Base-by-base conservation (phyloP, 1,140 invertebrate genomes). In the Anagrus nilaparvatae region DNA sequence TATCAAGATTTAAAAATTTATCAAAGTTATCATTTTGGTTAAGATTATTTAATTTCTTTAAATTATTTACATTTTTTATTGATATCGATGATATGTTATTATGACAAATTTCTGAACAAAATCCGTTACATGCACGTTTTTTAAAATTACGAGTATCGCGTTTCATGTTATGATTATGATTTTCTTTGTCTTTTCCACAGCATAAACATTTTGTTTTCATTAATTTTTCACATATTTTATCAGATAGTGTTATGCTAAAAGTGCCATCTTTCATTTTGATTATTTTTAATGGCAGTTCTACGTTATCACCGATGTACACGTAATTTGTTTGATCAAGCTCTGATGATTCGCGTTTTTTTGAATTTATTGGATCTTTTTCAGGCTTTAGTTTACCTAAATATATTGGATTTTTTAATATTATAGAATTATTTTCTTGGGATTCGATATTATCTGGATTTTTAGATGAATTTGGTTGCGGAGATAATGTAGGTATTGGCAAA, bases 301-400 rank as follows among this genome's bases (percentile, higher is more conserved):
- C 55, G 2, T 53, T 54, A 43, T 65, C 60, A 8, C 52, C 60
- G 7, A 64, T 28, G 24, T 63, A 67, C 29, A 56, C 56, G 2
- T 65, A 27, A 5, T 60, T 48, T 0, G 54, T 50, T 8, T 54
- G 43, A 10, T 34, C 27, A 5, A 54, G 43, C 25, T 47, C 40
- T 3, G 43, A 31, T 0, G 54, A n/a, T 12, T 57, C 29, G 9
- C 53, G 37, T 2, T 23, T 28, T 43, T 44, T 13, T n/a, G 33
- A 36, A 20, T 38, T 44, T 48, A 4, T 13, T 21, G 14, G 40
- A 43, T 19, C 37, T 28, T 34, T 5, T 8, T 37, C 2, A 1
- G 39, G 40, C 3, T 52, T 4, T 10, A 59, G 18, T 50, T 47
- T 54, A 2, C 55, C 57, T 8, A 57, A 40, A 13, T 53, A 57